These are phyloP conservation scores for Antheraea pernyi DNA, from an alignment of 1,140 invertebrate species.

Conservation along the genomic window DNA sequence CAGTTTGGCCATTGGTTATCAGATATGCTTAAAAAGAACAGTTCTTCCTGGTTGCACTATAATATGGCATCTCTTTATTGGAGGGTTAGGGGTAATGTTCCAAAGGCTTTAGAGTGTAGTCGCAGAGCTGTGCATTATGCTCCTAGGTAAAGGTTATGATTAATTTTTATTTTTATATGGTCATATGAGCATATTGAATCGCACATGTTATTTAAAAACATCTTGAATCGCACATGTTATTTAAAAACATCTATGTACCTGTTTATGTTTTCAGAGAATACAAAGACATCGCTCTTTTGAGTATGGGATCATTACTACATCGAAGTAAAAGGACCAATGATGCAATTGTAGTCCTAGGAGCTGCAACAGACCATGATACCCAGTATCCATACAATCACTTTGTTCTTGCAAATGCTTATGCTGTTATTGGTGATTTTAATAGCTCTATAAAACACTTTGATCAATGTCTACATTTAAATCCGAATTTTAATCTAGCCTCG, in stretches of 20 bases:
- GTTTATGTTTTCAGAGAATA: slow-evolving; percentile 81
- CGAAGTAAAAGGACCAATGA: slow-evolving; percentile 86
- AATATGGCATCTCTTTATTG: slow-evolving; percentile 93
- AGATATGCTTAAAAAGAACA: slow-evolving; percentile 84
- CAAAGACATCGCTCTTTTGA: slow-evolving; percentile 89
- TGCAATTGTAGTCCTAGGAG: slow-evolving; percentile 88
- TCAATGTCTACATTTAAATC: slow-evolving; percentile 83
- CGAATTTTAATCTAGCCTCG: slow-evolving; percentile 73
- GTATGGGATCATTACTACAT: slow-evolving; percentile 90
- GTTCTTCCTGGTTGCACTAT: slow-evolving; percentile 90
- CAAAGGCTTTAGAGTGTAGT: slow-evolving; percentile 90
- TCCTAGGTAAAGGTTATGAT: slow-evolving; percentile 81
- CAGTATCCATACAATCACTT: slow-evolving; percentile 87
- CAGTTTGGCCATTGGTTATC: slow-evolving; percentile 85
- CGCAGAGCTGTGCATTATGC: slow-evolving; percentile 88
- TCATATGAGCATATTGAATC: neutral
- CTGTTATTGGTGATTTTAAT: slow-evolving; percentile 83
- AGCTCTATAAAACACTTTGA: slow-evolving; percentile 84
- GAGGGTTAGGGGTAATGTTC: slow-evolving; percentile 88
- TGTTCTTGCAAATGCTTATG: slow-evolving; percentile 89
- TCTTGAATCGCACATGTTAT: too few species aligned
- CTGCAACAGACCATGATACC: slow-evolving; percentile 89
- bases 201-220: too few species aligned
- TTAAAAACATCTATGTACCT: too few species aligned
- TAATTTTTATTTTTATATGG: neutral